phyloP scores from a whole-genome alignment of 2,888 invertebrate species.

The Orthosia gothica region DNA sequence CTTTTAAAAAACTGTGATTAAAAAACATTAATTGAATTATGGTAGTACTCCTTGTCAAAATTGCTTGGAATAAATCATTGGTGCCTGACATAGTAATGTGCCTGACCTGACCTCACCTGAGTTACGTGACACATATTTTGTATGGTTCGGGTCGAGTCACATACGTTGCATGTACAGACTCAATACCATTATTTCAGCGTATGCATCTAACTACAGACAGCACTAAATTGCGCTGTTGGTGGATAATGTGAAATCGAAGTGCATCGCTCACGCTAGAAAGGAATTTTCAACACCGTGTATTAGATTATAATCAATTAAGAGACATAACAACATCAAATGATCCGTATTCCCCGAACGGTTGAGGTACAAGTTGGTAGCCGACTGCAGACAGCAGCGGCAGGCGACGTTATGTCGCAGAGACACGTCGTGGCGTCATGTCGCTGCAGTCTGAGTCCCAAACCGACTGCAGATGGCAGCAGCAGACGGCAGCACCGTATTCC shows the following conservation, averaged over 20 bases:
- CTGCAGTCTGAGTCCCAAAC: too few relatives aligned
- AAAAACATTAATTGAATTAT: too few relatives aligned
- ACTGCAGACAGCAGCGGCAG: too few relatives aligned
- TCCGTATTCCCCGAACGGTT: too few relatives aligned
- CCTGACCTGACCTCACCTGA: neutral
- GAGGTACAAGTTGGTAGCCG: too few relatives aligned
- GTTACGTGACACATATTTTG: conserved; percentile 41
- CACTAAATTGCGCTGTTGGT: conserved; percentile 37
- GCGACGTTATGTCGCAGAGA: too few relatives aligned
- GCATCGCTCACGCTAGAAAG: conserved; percentile 46
- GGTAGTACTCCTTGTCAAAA: neutral
- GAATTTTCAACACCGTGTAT: neutral
- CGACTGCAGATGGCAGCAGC: too few relatives aligned
- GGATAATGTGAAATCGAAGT: conserved; percentile 34
- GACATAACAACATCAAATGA: too few relatives aligned
- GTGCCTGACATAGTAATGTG: neutral
- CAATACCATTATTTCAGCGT: conserved; percentile 68
- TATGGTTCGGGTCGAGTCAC: conserved; percentile 9
- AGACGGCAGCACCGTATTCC: too few relatives aligned
- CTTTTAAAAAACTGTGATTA: too few relatives aligned
- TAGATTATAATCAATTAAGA: neutral
- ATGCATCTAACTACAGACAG: conserved; percentile 58
- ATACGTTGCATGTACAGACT: conserved; percentile 72
- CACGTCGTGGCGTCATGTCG: too few relatives aligned
- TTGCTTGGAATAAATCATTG: neutral